A percentile compares a stretch with the other conserved stretches of the same genome.
Evolutionary conservation across 2,113 vertebrate genomes (phyloP).

Genomic region (Zeus faber): DNA sequence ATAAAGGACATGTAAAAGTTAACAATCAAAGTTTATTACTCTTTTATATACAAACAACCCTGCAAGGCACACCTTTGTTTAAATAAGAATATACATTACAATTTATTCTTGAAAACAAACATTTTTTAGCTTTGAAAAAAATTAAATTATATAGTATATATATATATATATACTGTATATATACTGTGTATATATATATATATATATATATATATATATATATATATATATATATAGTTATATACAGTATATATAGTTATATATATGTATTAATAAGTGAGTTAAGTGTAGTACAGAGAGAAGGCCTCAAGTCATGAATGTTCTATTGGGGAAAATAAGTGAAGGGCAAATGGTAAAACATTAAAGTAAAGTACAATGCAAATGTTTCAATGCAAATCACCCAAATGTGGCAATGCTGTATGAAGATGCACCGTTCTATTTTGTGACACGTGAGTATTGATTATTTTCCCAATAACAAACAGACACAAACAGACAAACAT

Average conservation of each 20-base stretch:
- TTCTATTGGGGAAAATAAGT: slow-evolving; percentile 23
- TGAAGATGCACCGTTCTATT: slow-evolving; percentile 13
- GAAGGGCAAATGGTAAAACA: slow-evolving; percentile 19
- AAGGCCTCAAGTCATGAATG: slow-evolving; percentile 49
- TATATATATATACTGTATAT: slow-evolving; percentile 76
- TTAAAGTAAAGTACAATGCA: slow-evolving; percentile 36
- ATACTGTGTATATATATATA: too few species aligned
- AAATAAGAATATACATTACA: slow-evolving; percentile 79
- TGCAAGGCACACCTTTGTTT: slow-evolving; percentile 80
- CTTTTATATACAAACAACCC: slow-evolving; percentile 82
- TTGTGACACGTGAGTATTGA: not conserved
- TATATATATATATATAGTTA: slow-evolving; percentile 62
- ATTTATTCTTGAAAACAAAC: slow-evolving; percentile 60
- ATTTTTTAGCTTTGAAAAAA: slow-evolving; percentile 65
- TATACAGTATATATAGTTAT: slow-evolving; percentile 30
- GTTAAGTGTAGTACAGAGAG: slow-evolving; percentile 47
- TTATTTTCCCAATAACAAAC: not conserved
- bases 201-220: too few species aligned
- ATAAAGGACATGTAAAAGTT: slow-evolving; percentile 63
- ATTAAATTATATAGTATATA: too few species aligned
- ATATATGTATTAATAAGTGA: slow-evolving; percentile 71
- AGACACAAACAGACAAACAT: too few species aligned
- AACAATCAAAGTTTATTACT: slow-evolving; percentile 78
- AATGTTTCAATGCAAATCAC: slow-evolving; percentile 11
- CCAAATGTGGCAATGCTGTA: slow-evolving; percentile 10